These are phyloP conservation scores for Okamejei kenojei DNA, from an alignment of 2,797 vertebrate species.

Conservation along the genomic window DNA sequence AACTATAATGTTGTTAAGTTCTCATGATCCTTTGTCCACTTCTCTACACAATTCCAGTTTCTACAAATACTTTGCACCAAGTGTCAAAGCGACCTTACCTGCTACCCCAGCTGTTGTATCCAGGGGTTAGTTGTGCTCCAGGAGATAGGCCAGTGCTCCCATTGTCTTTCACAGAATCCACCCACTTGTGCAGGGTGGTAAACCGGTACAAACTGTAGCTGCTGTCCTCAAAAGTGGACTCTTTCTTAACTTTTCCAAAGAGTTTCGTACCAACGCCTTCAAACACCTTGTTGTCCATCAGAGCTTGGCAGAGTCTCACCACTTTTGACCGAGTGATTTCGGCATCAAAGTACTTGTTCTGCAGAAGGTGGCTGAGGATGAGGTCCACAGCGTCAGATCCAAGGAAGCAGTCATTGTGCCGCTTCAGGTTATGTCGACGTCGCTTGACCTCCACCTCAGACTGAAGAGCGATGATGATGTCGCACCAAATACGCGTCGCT, in stretches of 20 bases:
- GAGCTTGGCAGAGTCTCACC: constrained; percentile 82
- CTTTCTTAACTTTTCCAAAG: constrained; percentile 84
- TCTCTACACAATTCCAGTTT: not conserved
- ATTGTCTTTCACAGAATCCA: not conserved
- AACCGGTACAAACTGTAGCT: constrained; percentile 89
- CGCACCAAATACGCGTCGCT: constrained; percentile 88
- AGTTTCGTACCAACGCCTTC: constrained; percentile 79
- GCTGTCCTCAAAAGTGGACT: constrained; percentile 79
- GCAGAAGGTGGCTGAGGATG: constrained; percentile 79
- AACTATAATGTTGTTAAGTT: not conserved
- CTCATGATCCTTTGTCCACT: not conserved
- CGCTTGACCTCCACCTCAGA: constrained; percentile 82
- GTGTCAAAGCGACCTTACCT: constrained; percentile 50
- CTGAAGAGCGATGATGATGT: constrained; percentile 83
- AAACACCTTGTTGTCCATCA: constrained; percentile 93
- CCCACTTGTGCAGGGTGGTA: constrained; percentile 48
- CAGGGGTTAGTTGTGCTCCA: constrained; percentile 49
- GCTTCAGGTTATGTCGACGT: constrained; percentile 86
- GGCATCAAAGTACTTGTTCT: constrained; percentile 80
- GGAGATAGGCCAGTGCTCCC: constrained; percentile 38
- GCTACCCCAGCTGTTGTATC: constrained; percentile 47
- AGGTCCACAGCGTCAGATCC: constrained; percentile 89
- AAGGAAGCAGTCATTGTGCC: constrained; percentile 83
- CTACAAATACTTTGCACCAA: not conserved
- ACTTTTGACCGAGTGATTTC: constrained; percentile 84